Base-by-base conservation (phyloP, 1,140 invertebrate species). In the Formica selysi region DNA sequence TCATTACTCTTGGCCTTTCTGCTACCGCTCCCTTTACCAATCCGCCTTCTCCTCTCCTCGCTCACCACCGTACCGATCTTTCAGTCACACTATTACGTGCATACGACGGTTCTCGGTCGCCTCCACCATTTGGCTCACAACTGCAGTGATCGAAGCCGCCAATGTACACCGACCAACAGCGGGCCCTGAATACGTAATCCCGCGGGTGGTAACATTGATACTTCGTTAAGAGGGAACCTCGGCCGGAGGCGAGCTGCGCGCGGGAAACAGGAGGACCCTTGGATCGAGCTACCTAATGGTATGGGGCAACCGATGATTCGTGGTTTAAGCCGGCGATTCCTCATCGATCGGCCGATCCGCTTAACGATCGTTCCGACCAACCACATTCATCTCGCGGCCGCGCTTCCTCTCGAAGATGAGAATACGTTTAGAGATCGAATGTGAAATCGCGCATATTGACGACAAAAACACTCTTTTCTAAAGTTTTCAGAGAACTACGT, bases 1-100 rank as follows among this genome's bases (percentile, higher is more conserved):
- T 94, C 93, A 93, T 94, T 94, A 93, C 92, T 92, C 87, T 85
- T 76, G 57, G 71, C 76, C 91, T 80, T 81, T 88, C 76, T 74
- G 36, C 84, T 86, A 73, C 68, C 79, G 48, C 74, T 78, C 36
- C 62, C 87, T 73, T 80, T 88, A 59, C 78, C 85, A 84, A 76
- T 22, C 57, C 59, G 54, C 76, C 61, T 62, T 44, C 59, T 65
- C 51, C 57, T 29, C 61, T 38, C 41, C 32, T 62, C 85, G 79
- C 85, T 85, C 83, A 73, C 62, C 36, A 65, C 68, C 68, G n/a
- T n/a, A 48, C 22, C 41, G 61, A 44, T 32, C 62, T 57, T 48
- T 48, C 36, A 65, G 10, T 32, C 86, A 78, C 90, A 83, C 78
- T 73, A 48, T 67, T 11, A 71, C 54, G 51, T 32, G 70, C 70